These are phyloP conservation scores for Tragelaphus imberbis DNA, from an alignment of 2,113 vertebrate species.

Conservation along the genomic window DNA sequence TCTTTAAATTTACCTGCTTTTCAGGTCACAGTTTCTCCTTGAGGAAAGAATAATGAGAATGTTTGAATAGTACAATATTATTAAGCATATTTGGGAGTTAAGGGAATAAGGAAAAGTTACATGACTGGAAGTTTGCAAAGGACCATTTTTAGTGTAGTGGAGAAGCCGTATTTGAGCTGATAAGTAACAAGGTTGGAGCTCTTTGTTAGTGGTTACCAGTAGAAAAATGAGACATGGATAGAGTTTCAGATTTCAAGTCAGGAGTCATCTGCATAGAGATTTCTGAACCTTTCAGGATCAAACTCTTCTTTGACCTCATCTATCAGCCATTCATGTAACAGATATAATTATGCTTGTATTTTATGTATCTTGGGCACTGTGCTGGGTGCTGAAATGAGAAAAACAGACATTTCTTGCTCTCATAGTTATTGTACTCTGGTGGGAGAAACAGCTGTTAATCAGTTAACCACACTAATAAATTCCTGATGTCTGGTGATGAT, in stretches of 20 bases:
- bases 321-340: neutral
- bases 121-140: neutral
- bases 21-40: neutral
- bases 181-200: neutral
- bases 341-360: neutral
- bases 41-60: neutral
- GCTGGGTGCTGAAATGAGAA: neutral
- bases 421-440: neutral
- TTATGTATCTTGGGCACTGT: neutral
- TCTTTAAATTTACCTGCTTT: neutral
- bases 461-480: neutral
- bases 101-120: neutral
- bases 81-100: neutral
- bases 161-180: neutral
- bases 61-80: neutral
- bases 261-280: neutral
- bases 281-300: neutral
- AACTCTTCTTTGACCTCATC: neutral
- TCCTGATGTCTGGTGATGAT: neutral
- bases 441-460: neutral
- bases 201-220: neutral
- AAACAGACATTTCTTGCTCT: neutral
- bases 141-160: neutral
- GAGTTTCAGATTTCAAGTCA: neutral
- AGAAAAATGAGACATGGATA: neutral